phyloP scores from a whole-genome alignment of 2,888 invertebrate species.

The Leucania comma region DNA sequence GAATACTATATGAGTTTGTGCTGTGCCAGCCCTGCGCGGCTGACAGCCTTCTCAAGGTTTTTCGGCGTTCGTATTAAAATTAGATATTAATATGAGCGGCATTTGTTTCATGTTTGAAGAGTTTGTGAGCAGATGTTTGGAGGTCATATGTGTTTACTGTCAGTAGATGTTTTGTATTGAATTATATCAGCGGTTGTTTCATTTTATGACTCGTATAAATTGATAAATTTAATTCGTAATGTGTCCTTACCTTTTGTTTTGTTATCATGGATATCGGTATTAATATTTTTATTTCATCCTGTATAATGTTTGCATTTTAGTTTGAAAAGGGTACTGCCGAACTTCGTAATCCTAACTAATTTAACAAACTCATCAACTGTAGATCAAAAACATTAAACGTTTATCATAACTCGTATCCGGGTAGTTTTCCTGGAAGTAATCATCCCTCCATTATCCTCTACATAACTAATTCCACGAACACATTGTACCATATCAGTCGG shows the following conservation, averaged over 20 bases:
- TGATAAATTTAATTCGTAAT: no score
- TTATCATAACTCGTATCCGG: neutral
- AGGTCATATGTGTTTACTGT: slow-evolving; percentile 8
- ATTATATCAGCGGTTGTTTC: neutral
- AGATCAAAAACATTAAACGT: neutral
- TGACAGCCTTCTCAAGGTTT: slow-evolving; percentile 55
- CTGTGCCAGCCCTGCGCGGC: slow-evolving; percentile 46
- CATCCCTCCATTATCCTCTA: neutral
- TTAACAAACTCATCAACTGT: neutral
- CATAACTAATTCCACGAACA: slow-evolving; percentile 16
- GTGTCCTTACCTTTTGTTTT: neutral
- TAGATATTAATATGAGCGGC: slow-evolving; percentile 52
- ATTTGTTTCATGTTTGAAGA: slow-evolving; percentile 35
- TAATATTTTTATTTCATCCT: no score
- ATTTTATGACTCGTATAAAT: neutral
- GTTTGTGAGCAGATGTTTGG: slow-evolving; percentile 18
- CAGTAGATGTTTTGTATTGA: neutral
- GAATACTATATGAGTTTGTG: slow-evolving; percentile 65
- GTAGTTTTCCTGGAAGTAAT: neutral
- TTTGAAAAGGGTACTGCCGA: neutral
- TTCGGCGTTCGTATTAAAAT: slow-evolving; percentile 54
- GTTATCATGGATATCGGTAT: neutral
- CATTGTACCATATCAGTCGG: slow-evolving; percentile 24
- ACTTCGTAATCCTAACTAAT: neutral
- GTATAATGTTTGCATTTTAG: no score